Evolutionary conservation across 2,113 vertebrate genomes (phyloP).

Genomic region (Onychostoma macrolepis): DNA sequence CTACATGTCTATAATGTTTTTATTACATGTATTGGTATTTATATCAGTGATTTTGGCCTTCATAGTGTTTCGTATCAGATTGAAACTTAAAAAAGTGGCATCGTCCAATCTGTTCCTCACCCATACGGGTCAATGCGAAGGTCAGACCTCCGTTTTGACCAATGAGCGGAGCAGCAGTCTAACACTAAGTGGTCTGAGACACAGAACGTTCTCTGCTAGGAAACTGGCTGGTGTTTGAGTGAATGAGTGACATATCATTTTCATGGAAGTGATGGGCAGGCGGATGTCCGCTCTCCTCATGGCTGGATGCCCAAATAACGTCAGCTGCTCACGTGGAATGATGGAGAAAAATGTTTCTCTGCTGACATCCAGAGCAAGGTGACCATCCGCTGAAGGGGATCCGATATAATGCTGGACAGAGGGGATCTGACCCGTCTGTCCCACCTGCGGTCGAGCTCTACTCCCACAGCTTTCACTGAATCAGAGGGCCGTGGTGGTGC

Average conservation of each 20-base stretch:
- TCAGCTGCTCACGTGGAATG: slow-evolving; percentile 5
- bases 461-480: slow-evolving; percentile 13
- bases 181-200: neutral
- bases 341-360: slow-evolving; percentile 14
- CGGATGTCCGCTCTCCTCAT: neutral
- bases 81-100: neutral
- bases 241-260: slow-evolving; percentile 53
- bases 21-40: neutral
- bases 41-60: neutral
- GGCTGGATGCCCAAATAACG: slow-evolving; percentile 16
- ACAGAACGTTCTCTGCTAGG: neutral
- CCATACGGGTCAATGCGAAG: slow-evolving; percentile 44
- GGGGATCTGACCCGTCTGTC: slow-evolving; percentile 8
- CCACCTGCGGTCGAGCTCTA: neutral
- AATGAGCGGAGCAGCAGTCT: neutral
- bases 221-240: neutral
- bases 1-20: neutral
- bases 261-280: slow-evolving; percentile 46
- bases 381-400: slow-evolving; percentile 11
- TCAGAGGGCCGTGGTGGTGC: neutral
- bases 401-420: slow-evolving; percentile 28
- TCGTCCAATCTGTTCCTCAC: neutral
- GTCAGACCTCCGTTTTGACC: slow-evolving; percentile 14
- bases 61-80: neutral
- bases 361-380: slow-evolving; percentile 19